phyloP scores from a whole-genome alignment of 2,113 vertebrate genomes.

The Aphelocoma coerulescens region DNA sequence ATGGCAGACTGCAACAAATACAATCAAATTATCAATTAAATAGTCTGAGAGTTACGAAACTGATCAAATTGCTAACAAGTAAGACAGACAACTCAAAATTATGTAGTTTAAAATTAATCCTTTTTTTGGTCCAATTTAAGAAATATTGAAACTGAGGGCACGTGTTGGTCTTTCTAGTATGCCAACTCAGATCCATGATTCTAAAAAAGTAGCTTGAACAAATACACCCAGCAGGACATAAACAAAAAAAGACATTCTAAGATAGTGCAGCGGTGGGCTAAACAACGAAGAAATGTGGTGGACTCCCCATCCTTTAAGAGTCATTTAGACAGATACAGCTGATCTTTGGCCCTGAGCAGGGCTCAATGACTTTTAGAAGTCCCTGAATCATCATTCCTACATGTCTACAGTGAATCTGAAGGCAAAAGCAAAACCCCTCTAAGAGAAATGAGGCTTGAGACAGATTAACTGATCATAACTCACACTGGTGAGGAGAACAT shows the following conservation, averaged over 20 bases:
- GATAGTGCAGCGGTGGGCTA: background rate
- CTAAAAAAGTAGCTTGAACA: background rate
- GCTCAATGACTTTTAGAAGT: background rate
- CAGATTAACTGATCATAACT: background rate
- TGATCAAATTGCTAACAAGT: background rate
- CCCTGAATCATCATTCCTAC: background rate
- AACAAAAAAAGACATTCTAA: background rate
- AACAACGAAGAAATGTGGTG: background rate
- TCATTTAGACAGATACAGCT: background rate
- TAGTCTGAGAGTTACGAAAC: background rate
- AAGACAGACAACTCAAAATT: background rate
- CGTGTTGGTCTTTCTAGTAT: background rate
- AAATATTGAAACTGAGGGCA: background rate
- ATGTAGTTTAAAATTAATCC: background rate
- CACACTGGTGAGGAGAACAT: background rate
- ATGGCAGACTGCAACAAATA: conserved; percentile 20
- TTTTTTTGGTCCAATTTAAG: background rate
- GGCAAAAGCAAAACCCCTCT: background rate
- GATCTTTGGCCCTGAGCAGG: background rate
- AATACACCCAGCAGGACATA: background rate
- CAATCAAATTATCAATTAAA: background rate
- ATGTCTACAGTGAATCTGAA: background rate
- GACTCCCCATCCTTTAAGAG: background rate
- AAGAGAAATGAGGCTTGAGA: background rate
- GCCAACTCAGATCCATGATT: background rate